phyloP scores from a whole-genome alignment of 2,888 invertebrate genomes.

The Ormyrus thymus region DNA sequence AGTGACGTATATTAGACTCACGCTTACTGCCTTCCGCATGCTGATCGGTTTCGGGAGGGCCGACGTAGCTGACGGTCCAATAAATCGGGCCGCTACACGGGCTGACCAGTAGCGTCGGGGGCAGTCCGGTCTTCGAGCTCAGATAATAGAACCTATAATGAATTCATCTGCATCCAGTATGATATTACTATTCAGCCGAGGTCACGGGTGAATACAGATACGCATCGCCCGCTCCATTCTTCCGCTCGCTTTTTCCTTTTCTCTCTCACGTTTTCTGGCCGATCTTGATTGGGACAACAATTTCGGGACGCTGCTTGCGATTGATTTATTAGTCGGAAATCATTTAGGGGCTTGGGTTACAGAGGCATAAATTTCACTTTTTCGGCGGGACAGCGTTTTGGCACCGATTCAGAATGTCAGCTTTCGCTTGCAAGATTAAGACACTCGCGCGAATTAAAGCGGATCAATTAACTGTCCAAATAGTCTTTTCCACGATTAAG shows the following conservation, averaged over 20 bases:
- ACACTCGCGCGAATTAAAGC: too few species aligned
- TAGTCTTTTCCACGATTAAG: too few species aligned
- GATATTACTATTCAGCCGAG: slow-evolving; percentile 67
- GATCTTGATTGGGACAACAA: too few species aligned
- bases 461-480: too few species aligned
- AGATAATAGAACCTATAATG: slow-evolving; percentile 73
- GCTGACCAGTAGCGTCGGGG: slow-evolving; percentile 71
- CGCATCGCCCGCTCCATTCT: not conserved
- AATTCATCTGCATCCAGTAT: slow-evolving; percentile 73
- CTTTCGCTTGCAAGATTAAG: too few species aligned
- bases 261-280: not conserved
- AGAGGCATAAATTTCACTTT: too few species aligned
- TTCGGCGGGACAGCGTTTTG: too few species aligned
- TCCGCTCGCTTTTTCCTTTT: not conserved
- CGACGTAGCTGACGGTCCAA: slow-evolving; percentile 72
- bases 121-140: slow-evolving; percentile 71
- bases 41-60: slow-evolving; percentile 69
- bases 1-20: slow-evolving; percentile 31
- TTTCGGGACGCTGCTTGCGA: too few species aligned
- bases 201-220: slow-evolving; percentile 59
- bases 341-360: not conserved
- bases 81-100: slow-evolving; percentile 72
- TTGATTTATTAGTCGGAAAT: too few species aligned
- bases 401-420: too few species aligned
- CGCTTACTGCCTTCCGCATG: slow-evolving; percentile 65